These are phyloP conservation scores for Molothrus aeneus DNA, from an alignment of 2,797 vertebrate genomes.

Conservation along the genomic window DNA sequence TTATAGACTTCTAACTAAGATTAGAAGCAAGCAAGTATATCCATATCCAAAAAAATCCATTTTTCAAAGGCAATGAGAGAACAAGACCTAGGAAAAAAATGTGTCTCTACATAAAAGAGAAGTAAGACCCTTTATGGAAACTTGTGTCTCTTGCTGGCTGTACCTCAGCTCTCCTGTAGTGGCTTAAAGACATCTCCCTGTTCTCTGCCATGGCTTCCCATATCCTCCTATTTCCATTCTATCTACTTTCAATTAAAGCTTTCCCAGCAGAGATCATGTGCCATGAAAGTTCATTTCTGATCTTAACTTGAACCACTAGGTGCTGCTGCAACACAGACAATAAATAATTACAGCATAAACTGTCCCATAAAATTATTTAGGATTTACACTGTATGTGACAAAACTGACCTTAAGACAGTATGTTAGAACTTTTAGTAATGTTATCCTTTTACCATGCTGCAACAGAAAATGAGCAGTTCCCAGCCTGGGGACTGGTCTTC, in stretches of 20 bases:
- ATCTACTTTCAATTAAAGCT: neutral
- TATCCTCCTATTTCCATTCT: neutral
- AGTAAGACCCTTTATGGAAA: neutral
- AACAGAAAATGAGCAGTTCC: neutral
- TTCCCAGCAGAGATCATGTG: neutral
- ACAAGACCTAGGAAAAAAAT: neutral
- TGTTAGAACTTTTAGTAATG: neutral
- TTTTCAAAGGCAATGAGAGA: neutral
- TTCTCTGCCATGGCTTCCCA: neutral
- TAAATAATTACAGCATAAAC: neutral
- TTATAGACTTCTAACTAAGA: neutral
- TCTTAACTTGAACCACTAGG: conserved; percentile 61
- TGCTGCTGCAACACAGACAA: conserved; percentile 60
- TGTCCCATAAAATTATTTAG: neutral
- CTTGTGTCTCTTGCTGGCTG: neutral
- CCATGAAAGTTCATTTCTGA: neutral
- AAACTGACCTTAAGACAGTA: neutral
- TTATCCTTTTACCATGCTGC: neutral
- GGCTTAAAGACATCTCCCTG: neutral
- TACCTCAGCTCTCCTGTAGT: neutral
- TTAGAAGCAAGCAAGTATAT: neutral
- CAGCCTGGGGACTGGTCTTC: neutral
- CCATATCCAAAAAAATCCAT: neutral
- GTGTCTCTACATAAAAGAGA: neutral
- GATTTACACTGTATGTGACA: neutral